Base-by-base conservation (phyloP, 2,888 invertebrate species). In the Nemotelus pantherinus region DNA sequence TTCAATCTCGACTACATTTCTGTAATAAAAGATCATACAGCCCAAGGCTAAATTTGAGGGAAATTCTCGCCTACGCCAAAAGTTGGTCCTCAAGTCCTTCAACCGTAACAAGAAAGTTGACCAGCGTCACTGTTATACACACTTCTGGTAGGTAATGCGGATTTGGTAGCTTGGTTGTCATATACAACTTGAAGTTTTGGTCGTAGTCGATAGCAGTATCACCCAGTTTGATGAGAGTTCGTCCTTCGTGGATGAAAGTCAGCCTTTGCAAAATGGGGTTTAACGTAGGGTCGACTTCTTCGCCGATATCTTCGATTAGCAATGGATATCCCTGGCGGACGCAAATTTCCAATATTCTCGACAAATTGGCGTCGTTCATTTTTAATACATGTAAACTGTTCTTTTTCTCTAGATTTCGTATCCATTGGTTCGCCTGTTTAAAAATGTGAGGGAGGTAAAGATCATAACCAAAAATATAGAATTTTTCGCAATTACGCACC, bases 61-160 rank as follows among this genome's bases (percentile, higher is more conserved):
- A 41, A 41, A 41, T 6, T 41, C 64, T 60, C 41, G 47, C 10
- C 9, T 89, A 92, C 96, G 95, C 95, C 58, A 97, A 88, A 57
- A 98, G 88, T 85, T 97, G 97, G 86, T 97, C 97, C 85, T 97
- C 97, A 2, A 98, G 88, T 3, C 97, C 97, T 64, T 93, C 93
- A 0, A 93, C 91, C 0, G 97, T 97, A 53, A 97, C 97, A 75
- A 96, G 94, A 85, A 98, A 98, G 88, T 98, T 97, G 5, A 98
- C 93, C 9, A 98, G 89, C 0, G 96, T 95, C 1, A 97, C 97
- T 89, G 96, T 95, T 79, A 95, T 95, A 84, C 97, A 96, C 79
- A 96, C 92, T 86, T 97, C 97, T 0, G 97, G 97, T 80, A 97
- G 87, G 86, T 96, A 97, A 88, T 97, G 97, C 0, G 98, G 98